Evolutionary conservation across 2,888 invertebrate species (phyloP).

Genomic region (Habrosyne pyritoides): DNA sequence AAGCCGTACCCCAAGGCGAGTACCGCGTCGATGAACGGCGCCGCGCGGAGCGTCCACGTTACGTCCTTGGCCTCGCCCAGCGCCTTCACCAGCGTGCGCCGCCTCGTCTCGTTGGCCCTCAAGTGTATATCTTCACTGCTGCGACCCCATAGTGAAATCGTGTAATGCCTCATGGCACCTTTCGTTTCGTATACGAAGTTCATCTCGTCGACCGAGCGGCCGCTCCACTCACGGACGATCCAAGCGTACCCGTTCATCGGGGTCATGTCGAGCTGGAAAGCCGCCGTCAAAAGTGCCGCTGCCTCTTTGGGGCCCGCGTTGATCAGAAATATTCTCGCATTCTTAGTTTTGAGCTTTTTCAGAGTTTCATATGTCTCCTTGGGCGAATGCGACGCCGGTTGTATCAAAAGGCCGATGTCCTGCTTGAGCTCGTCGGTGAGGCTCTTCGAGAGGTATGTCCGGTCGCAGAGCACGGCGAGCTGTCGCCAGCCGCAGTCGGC

Average conservation of each 20-base stretch:
- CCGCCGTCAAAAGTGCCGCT: slow-evolving; percentile 87
- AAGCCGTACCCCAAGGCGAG: slow-evolving; percentile 23
- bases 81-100: background rate
- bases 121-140: slow-evolving; percentile 4
- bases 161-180: slow-evolving; percentile 22
- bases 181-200: background rate
- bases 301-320: slow-evolving; percentile 87
- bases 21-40: slow-evolving; percentile 34
- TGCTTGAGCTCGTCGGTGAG: slow-evolving; percentile 12
- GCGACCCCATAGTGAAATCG: slow-evolving; percentile 37
- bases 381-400: slow-evolving; percentile 63
- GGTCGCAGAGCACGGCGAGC: slow-evolving; percentile 89
- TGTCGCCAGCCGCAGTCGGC: slow-evolving; percentile 84
- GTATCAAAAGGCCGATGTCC: background rate
- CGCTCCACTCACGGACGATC: slow-evolving; percentile 52
- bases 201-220: slow-evolving; percentile 9
- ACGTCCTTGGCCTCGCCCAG: background rate
- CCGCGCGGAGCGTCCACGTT: slow-evolving; percentile 30
- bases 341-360: slow-evolving; percentile 24
- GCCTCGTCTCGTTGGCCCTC: slow-evolving; percentile 2
- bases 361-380: slow-evolving; percentile 1
- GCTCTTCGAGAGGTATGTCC: slow-evolving; percentile 22
- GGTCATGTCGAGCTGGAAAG: slow-evolving; percentile 70
- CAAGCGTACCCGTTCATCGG: slow-evolving; percentile 39
- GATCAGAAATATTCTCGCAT: slow-evolving; percentile 90